Evolutionary conservation across 2,113 vertebrate species (phyloP), one percentile per base, ranked within the genome.

Genomic region (Osmerus mordax): DNA sequence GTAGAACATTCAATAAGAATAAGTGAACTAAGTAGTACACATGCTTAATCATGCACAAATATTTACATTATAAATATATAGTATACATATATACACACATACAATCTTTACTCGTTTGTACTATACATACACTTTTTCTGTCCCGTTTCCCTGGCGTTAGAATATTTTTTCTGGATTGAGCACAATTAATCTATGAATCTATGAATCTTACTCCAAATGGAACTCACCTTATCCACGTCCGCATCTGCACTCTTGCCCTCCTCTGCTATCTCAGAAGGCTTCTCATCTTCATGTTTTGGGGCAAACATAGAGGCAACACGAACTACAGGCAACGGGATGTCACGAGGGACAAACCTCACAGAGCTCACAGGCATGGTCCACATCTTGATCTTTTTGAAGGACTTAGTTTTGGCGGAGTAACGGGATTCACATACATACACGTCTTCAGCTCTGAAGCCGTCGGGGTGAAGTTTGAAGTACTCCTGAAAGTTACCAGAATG

Each of bases 361-460:
- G 97, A 97, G 87, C 95, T 98, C 73, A 98, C 81, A 5, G 97
- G 97, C 97, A 98, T 98, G 59, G 97, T 94, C 97, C 97, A 99
- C 82, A 99, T 84, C 75, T 99, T 99, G 88, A 99, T 99, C 91
- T 99, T 99, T 83, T 99, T 99, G 83, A 99, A 99, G 75, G 97
- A 96, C 77, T 99, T 99, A 56, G 96, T 94, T 87, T 99, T 99
- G 0, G 97, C 97, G 19, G 97, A 99, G 78, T 99, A 99, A 53
- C 97, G 95, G 0, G 97, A 99, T 85, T 99, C 97, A 1, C 97
- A 99, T 59, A 99, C 96, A 59, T 94, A 98, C 29, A 99, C 95
- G 69, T 99, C 96, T 65, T 99, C 97, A 18, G 94, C 90, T 81
- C 92, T 89, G 82, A 98, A 98, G 84, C 90, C 95, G 76, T 99